Conservation (phyloP, 2,797 vertebrate species). For the Spondyliosoma cantharus region DNA sequence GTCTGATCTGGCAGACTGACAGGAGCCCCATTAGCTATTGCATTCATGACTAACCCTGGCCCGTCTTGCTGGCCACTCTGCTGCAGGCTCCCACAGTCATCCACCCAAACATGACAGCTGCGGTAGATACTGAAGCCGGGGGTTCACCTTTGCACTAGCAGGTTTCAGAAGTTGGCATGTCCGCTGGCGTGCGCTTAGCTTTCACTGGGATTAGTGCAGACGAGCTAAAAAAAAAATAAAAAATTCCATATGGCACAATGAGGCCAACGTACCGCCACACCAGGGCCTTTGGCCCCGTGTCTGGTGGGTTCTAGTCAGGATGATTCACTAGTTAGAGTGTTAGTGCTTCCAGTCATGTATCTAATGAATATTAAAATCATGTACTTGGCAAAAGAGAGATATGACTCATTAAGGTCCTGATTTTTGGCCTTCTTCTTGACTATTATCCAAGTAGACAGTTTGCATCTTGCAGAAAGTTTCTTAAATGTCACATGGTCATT, state of each 20-base stretch:
- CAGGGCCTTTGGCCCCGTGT: conserved; percentile 25
- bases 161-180: conserved; percentile 52
- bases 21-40: conserved; percentile 42
- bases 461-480: conserved; percentile 53
- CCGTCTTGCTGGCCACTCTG: conserved; percentile 27
- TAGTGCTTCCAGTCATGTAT: conserved; percentile 34
- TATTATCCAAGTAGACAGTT: conserved; percentile 61
- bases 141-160: conserved; percentile 64
- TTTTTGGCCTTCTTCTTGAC: conserved; percentile 30
- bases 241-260: conserved; percentile 67
- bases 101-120: conserved; percentile 62
- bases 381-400: conserved; percentile 30
- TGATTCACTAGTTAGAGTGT: conserved; percentile 54
- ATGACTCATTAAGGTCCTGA: conserved; percentile 35
- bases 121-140: conserved; percentile 33
- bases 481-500: conserved; percentile 67
- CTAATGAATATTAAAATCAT: conserved; percentile 55
- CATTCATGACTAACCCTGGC: conserved; percentile 49
- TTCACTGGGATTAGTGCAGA: conserved; percentile 52
- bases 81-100: conserved; percentile 31
- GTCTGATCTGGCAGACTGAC: conserved; percentile 37
- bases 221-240: conserved; percentile 47
- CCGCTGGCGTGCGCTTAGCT: conserved; percentile 24
- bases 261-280: conserved; percentile 43
- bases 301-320: conserved; percentile 16